These are phyloP conservation scores for Lacerta agilis DNA, from an alignment of 2,797 vertebrate species.

Conservation along the genomic window DNA sequence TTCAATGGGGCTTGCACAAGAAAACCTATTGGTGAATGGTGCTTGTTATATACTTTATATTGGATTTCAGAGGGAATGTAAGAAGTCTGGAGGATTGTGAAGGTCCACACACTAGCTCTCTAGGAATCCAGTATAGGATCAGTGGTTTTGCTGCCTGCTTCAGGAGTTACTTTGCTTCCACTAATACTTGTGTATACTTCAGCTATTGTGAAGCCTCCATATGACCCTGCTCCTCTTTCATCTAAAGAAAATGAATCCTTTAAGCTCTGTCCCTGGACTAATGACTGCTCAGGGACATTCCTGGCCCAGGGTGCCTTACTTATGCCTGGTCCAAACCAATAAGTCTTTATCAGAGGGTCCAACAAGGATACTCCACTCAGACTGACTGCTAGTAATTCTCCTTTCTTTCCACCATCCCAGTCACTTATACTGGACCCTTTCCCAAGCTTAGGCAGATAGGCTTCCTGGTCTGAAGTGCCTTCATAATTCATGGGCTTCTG, in stretches of 20 bases:
- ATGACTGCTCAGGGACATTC: no score
- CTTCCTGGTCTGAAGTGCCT: background rate
- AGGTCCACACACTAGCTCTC: background rate
- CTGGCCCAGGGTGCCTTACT: no score
- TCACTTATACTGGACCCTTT: background rate
- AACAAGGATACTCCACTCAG: background rate
- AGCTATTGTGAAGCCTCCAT: background rate
- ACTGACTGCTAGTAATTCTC: background rate
- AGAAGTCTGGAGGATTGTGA: background rate
- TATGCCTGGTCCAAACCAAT: background rate
- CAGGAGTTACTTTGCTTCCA: background rate
- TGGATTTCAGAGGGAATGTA: background rate
- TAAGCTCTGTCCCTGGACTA: no score
- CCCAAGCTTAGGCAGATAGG: background rate
- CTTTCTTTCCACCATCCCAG: background rate
- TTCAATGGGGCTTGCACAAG: background rate
- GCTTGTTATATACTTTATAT: constrained; percentile 11
- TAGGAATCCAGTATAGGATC: background rate
- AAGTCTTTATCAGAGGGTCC: background rate
- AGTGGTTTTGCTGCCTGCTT: background rate
- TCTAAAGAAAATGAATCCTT: constrained; percentile 1
- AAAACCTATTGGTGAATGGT: constrained; percentile 3
- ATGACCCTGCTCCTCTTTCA: background rate
- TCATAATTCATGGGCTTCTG: background rate
- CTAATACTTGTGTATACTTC: background rate